Base-by-base conservation (phyloP, 2,888 invertebrate species). In the Drosophila kuntzei region DNA sequence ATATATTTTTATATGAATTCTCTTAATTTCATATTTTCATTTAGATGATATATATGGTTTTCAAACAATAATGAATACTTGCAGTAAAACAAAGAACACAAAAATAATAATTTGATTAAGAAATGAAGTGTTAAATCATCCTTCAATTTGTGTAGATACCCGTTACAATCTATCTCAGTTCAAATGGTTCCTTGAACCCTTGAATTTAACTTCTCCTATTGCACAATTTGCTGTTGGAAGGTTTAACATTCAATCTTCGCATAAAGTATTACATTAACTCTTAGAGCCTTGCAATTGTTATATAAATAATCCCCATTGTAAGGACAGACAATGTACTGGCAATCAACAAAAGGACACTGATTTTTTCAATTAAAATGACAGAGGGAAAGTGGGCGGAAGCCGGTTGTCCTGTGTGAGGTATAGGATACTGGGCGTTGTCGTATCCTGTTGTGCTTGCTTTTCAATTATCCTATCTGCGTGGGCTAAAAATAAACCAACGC, bases 381-480 rank as follows among this genome's bases (percentile, higher is more conserved):
- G 58, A 51, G 79, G 57, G 36, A 12, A 16, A 2, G 22, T 25
- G 9, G 44, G 41, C 41, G 39, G 16, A 6, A 11, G 20, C 41
- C 14, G n/a, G 9, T n/a, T 14, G n/a, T 47, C 14, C 39, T 53
- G 22, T 39, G 49, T 41, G 50, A n/a, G 37, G 7, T 16, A 16
- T 6, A 41, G 37, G 34, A 53, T 73, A 49, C 50, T 57, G 64
- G 58, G 66, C 51, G 53, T 50, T 69, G 34, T 27, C 41, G 41
- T 54, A 44, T 66, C 65, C 65, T 71, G 59, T 46, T 51, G 59
- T 69, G 71, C 58, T 72, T 76, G 69, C 82, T 74, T 85, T 89
- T 84, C 84, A 89, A 84, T 87, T 84, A 84, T 84, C 89, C 89
- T 89, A 44, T 34, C 67, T 55, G 36, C 37, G 63, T 54, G 44